Percentiles rank a stretch among this genome's conserved stretches.
Evolutionary conservation across 37 sponge, comb jelly and placozoan genomes (phyloP).

Genomic region (Aplysina aerophoba): DNA sequence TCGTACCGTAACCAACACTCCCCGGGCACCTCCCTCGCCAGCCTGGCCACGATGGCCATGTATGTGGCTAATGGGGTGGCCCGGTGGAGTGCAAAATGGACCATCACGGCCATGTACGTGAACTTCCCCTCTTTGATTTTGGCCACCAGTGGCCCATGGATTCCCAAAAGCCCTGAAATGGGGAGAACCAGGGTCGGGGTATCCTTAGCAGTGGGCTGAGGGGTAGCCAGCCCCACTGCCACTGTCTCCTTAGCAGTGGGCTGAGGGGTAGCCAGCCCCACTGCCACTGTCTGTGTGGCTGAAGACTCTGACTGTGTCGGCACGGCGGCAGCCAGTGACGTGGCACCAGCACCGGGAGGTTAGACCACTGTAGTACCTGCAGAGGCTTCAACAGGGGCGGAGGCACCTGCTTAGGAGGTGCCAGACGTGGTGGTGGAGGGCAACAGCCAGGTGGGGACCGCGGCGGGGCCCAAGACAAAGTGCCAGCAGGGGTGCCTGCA

Average conservation of each 20-base stretch:
- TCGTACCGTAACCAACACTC: not conserved
- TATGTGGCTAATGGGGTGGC: not conserved
- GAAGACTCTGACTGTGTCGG: too few species aligned
- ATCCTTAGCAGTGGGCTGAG: not conserved
- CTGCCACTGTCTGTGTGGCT: conserved; percentile 1
- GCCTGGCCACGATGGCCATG: not conserved
- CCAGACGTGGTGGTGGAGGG: not conserved
- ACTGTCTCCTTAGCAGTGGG: too few species aligned
- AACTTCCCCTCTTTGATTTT: not conserved
- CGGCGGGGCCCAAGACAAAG: conserved; percentile 5
- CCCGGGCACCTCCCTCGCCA: conserved; percentile 11
- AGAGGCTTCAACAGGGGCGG: too few species aligned
- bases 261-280: not conserved
- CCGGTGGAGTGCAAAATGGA: not conserved
- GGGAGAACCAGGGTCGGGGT: conserved; percentile 18
- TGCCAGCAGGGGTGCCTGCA: conserved; percentile 17
- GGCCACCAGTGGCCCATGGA: not conserved
- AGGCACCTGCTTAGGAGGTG: not conserved
- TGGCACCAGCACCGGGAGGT: too few species aligned
- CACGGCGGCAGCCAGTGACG: too few species aligned
- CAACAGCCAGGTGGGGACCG: not conserved
- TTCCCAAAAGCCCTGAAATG: too few species aligned
- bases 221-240: too few species aligned
- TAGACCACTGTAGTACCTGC: too few species aligned
- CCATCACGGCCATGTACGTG: conserved; percentile 1